Evolutionary conservation across 2,888 invertebrate species (phyloP).

Genomic region (Celastrina argiolus): DNA sequence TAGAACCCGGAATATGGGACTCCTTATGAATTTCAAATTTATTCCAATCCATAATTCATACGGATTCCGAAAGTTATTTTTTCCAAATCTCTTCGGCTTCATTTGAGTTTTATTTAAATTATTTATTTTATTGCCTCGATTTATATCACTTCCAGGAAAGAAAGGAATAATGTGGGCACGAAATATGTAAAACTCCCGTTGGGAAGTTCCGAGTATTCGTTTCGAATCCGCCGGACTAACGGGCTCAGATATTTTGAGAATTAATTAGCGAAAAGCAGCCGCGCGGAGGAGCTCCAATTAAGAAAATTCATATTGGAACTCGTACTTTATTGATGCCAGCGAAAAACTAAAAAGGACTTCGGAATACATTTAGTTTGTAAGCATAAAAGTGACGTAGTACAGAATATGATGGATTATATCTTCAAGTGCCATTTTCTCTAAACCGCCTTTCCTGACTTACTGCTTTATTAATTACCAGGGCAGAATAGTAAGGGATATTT

Average conservation of each 20-base stretch:
- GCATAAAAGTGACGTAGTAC: too few species aligned
- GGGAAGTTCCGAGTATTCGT: neutral
- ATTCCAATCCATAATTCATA: constrained; percentile 54
- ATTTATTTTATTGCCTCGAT: constrained; percentile 3
- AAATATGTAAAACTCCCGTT: neutral
- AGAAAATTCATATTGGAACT: constrained; percentile 14
- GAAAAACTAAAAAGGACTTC: neutral
- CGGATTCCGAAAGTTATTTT: constrained; percentile 48
- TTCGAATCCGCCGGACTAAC: neutral
- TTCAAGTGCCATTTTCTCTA: too few species aligned
- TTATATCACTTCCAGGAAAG: neutral
- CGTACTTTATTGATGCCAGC: neutral
- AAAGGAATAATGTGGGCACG: neutral
- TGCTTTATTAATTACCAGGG: too few species aligned
- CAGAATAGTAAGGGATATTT: too few species aligned
- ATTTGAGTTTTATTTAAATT: constrained; percentile 14
- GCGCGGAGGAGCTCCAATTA: constrained; percentile 18
- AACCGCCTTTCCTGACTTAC: too few species aligned
- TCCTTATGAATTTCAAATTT: constrained; percentile 54
- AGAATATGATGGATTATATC: too few species aligned
- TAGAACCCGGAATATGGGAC: constrained; percentile 42
- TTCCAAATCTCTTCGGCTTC: constrained; percentile 38
- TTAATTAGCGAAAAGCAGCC: constrained; percentile 17
- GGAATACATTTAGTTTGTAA: neutral
- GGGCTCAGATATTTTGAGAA: constrained; percentile 9